phyloP scores from a whole-genome alignment of 2,113 vertebrate species.

The Chionis minor region DNA sequence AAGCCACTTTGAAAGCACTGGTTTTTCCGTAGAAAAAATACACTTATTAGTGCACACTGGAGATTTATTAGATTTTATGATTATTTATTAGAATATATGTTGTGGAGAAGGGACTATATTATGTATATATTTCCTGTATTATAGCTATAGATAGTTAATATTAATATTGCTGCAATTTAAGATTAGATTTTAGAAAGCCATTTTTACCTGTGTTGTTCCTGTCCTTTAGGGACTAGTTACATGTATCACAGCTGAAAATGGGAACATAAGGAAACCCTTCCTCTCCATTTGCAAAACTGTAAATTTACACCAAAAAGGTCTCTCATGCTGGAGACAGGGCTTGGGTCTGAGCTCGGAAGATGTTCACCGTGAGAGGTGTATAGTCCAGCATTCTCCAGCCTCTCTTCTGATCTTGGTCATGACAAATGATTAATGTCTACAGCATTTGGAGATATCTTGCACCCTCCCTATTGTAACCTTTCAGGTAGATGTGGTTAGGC shows the following conservation, averaged over 20 bases:
- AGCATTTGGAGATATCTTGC: not conserved
- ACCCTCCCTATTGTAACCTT: not conserved
- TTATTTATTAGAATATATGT: slow-evolving; percentile 41
- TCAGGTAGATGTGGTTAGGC: not conserved
- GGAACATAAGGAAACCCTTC: not conserved
- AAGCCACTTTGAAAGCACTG: not conserved
- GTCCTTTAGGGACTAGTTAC: not conserved
- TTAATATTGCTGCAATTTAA: slow-evolving; percentile 30
- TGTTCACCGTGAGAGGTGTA: not conserved
- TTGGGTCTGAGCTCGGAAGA: not conserved
- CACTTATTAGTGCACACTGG: slow-evolving; percentile 21
- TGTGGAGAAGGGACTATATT: not conserved
- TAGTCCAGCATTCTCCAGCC: not conserved
- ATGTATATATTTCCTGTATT: slow-evolving; percentile 7
- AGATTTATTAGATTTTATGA: slow-evolving; percentile 6
- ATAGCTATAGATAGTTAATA: not conserved
- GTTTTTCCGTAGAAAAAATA: slow-evolving; percentile 8
- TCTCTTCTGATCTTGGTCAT: not conserved
- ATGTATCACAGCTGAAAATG: not conserved
- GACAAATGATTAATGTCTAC: not conserved
- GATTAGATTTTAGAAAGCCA: not conserved
- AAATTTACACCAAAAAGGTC: not conserved
- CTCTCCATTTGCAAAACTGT: not conserved
- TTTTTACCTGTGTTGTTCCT: not conserved
- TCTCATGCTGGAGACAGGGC: not conserved